These are phyloP conservation scores for Luperina testacea DNA, from an alignment of 2,888 invertebrate genomes.

Conservation along the genomic window DNA sequence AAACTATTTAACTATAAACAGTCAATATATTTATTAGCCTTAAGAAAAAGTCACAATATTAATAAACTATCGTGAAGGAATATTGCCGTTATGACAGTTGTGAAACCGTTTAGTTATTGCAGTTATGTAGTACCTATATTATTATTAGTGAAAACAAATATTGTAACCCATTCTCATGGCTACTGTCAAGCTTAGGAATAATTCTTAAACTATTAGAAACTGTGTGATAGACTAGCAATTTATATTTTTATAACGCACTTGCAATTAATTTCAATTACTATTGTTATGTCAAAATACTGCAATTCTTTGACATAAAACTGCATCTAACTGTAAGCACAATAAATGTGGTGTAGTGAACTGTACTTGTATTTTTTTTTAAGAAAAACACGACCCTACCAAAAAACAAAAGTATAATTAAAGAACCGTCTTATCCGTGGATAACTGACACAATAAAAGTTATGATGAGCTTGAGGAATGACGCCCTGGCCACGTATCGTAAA, in stretches of 20 bases:
- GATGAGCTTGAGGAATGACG: too few species aligned
- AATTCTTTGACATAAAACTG: conserved; percentile 27
- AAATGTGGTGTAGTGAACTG: conserved; percentile 17
- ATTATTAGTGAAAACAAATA: conserved; percentile 4
- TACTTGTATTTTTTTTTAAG: not conserved
- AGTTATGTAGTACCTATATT: not conserved
- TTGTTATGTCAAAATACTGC: conserved; percentile 29
- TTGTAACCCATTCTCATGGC: not conserved
- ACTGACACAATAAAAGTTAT: too few species aligned
- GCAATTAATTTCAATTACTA: conserved; percentile 8
- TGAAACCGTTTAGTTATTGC: not conserved
- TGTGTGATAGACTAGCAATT: not conserved
- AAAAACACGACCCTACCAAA: not conserved
- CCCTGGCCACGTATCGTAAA: too few species aligned
- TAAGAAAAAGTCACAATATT: not conserved
- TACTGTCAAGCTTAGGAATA: not conserved
- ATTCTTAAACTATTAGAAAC: not conserved
- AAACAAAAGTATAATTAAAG: too few species aligned
- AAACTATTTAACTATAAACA: conserved; percentile 2
- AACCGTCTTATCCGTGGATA: too few species aligned
- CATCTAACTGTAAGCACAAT: not conserved
- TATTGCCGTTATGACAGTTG: not conserved
- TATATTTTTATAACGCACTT: not conserved
- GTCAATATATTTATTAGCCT: not conserved
- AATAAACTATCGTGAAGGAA: conserved; percentile 5